phyloP scores from a whole-genome alignment of 1,140 invertebrate species.

The Delia radicum region DNA sequence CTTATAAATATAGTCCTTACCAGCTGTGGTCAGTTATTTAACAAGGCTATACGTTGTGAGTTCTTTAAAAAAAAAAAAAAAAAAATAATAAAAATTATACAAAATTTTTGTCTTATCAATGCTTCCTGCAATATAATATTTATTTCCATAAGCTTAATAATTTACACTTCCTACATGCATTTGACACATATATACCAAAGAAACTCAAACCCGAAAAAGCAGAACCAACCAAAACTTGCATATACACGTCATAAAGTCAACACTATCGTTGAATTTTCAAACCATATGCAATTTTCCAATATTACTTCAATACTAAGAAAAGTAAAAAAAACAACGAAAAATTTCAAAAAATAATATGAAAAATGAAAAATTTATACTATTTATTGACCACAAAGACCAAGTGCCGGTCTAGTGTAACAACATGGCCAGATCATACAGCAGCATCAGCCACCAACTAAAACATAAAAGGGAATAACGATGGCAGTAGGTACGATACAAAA shows the following conservation, averaged over 20 bases:
- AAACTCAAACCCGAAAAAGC: neutral
- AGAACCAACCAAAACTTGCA: neutral
- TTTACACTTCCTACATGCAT: neutral
- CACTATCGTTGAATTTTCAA: neutral
- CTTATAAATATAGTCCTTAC: neutral
- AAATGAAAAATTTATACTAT: neutral
- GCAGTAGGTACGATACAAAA: neutral
- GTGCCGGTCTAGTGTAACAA: neutral
- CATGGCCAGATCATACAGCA: neutral
- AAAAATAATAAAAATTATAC: neutral
- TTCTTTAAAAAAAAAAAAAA: neutral
- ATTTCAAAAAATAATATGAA: neutral
- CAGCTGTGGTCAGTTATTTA: neutral
- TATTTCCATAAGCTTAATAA: constrained; percentile 2
- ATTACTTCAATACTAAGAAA: neutral
- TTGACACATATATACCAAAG: neutral
- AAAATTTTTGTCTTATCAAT: neutral
- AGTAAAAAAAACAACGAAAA: neutral
- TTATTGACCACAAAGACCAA: constrained; percentile 4
- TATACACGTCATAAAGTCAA: neutral
- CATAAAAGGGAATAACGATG: neutral
- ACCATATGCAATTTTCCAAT: constrained; percentile 1
- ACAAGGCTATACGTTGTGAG: neutral
- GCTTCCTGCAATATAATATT: neutral
- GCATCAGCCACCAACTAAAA: neutral